phyloP scores from a whole-genome alignment of 2,797 vertebrate species.

The Otus scops region DNA sequence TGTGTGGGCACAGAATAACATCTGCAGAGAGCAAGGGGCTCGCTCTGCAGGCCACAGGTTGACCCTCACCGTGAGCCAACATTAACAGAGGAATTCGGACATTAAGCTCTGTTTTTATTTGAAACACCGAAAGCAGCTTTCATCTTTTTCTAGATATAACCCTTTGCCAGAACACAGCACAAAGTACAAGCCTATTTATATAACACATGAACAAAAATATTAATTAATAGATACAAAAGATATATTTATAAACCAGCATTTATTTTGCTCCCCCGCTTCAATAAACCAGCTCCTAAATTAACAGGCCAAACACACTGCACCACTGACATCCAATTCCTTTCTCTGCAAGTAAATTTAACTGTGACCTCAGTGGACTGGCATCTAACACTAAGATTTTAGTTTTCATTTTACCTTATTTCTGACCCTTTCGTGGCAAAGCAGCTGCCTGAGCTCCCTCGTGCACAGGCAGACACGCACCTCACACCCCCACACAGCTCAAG shows the following conservation, averaged over 20 bases:
- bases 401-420: constrained; percentile 36
- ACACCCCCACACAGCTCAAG: not conserved
- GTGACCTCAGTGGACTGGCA: constrained; percentile 56
- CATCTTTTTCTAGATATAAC: constrained; percentile 23
- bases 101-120: constrained; percentile 40
- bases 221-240: constrained; percentile 29
- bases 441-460: not conserved
- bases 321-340: not conserved
- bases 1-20: constrained; percentile 12
- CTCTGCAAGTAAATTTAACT: constrained; percentile 45
- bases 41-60: not conserved
- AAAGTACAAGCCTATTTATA: constrained; percentile 15
- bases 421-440: not conserved
- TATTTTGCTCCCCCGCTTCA: constrained; percentile 23
- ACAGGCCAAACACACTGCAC: constrained; percentile 22
- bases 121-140: constrained; percentile 46
- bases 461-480: fast-evolving
- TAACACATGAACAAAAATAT: constrained; percentile 32
- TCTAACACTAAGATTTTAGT: constrained; percentile 18
- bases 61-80: constrained; percentile 23
- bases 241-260: not conserved
- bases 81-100: constrained; percentile 40
- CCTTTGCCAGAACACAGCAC: not conserved
- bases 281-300: constrained; percentile 17
- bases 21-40: constrained; percentile 42